phyloP scores from a whole-genome alignment of 1,140 invertebrate genomes.

The Camponotus pennsylvanicus region DNA sequence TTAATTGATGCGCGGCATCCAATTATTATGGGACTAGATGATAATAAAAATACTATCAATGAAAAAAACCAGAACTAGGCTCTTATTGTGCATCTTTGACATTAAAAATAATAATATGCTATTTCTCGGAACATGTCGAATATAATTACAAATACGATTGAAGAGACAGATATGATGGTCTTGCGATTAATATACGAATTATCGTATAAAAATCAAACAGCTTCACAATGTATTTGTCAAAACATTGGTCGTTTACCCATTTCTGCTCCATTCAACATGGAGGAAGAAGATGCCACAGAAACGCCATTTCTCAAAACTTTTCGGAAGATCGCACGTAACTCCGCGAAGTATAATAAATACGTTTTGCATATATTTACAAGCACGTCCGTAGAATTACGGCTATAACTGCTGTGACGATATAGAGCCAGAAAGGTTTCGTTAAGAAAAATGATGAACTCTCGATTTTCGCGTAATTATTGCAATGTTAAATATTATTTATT shows the following conservation, averaged over 20 bases:
- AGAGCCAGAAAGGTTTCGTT: neutral
- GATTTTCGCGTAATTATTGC: neutral
- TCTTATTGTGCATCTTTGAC: neutral
- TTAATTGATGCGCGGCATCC: neutral
- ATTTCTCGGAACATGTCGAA: neutral
- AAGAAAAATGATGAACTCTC: slow-evolving; percentile 17
- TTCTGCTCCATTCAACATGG: slow-evolving; percentile 34
- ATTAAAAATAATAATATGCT: neutral
- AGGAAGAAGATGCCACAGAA: slow-evolving; percentile 17
- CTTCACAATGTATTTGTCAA: slow-evolving; percentile 26
- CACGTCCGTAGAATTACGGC: slow-evolving; percentile 15
- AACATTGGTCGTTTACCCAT: slow-evolving; percentile 36
- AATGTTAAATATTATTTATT: neutral
- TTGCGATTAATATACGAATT: neutral
- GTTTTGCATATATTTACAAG: slow-evolving; percentile 60
- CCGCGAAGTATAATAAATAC: slow-evolving; percentile 56
- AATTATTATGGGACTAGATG: neutral
- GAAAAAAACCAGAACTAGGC: neutral
- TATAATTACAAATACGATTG: neutral
- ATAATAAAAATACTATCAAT: too few relatives aligned
- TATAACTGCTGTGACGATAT: neutral
- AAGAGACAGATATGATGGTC: neutral
- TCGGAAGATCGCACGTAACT: slow-evolving; percentile 38
- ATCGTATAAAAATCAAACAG: neutral
- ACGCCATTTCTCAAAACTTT: slow-evolving; percentile 10